Percentiles rank a stretch among this genome's conserved stretches.
Conservation (phyloP, 2,888 invertebrate species). For the Periphyllus acericola region DNA sequence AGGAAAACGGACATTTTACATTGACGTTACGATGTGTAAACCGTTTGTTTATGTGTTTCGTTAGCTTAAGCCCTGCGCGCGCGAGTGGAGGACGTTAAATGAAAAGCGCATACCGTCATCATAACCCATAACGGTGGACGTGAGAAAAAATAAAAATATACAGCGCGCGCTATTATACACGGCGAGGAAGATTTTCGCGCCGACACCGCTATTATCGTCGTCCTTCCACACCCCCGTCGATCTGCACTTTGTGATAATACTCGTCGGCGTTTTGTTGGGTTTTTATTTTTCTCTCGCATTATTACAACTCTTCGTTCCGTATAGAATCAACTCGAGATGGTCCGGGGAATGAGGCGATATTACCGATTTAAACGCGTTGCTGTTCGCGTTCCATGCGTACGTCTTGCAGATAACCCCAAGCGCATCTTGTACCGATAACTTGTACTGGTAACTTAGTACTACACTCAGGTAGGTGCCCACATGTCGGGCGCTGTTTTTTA, state of each 20-base stretch:
- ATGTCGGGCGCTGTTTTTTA: no score
- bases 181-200: constrained; percentile 12
- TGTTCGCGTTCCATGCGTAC: background rate
- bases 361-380: background rate
- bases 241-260: background rate
- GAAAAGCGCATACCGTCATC: constrained; percentile 11
- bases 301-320: background rate
- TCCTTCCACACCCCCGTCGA: constrained; percentile 8
- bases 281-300: background rate
- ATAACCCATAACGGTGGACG: constrained; percentile 31
- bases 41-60: constrained; percentile 48
- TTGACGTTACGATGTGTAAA: constrained; percentile 52
- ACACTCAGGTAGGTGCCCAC: no score
- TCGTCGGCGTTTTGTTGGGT: constrained; percentile 10
- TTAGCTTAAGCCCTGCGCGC: background rate
- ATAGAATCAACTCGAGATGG: background rate
- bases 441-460: no score
- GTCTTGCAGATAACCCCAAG: no score
- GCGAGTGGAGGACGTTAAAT: no score
- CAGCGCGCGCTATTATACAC: background rate
- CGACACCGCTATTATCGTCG: background rate
- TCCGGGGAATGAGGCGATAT: background rate
- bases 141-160: constrained; percentile 21
- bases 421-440: no score
- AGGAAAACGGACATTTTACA: constrained; percentile 48